Evolutionary conservation across 2,888 invertebrate genomes (phyloP).

Genomic region (Oscheius sp.): DNA sequence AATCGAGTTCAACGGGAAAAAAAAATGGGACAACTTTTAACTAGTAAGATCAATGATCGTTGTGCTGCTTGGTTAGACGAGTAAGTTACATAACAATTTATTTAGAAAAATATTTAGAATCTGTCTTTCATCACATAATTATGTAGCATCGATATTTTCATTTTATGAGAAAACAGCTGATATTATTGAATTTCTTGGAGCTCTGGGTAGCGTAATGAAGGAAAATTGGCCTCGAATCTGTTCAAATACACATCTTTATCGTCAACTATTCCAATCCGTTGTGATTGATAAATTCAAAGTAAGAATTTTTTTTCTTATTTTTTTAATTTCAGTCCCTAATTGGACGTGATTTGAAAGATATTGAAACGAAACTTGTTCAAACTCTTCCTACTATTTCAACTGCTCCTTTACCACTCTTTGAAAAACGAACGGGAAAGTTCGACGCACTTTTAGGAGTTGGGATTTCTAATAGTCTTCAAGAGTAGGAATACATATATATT

Average conservation of each 20-base stretch:
- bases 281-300: conserved; percentile 47
- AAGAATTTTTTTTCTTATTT: not conserved
- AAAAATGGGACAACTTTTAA: conserved; percentile 22
- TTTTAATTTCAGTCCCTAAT: conserved; percentile 17
- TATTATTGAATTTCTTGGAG: conserved; percentile 62
- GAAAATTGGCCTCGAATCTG: conserved; percentile 58
- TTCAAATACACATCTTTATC: conserved; percentile 43
- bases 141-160: conserved; percentile 57
- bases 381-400: not conserved
- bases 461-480: conserved; percentile 54
- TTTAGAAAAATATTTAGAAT: conserved; percentile 42
- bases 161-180: conserved; percentile 62
- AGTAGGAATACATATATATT: conserved; percentile 30
- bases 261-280: conserved; percentile 38
- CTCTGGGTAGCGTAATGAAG: conserved; percentile 52
- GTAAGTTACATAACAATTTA: not conserved
- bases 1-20: conserved; percentile 24
- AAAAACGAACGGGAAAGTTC: conserved; percentile 54
- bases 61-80: conserved; percentile 26
- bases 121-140: conserved; percentile 47
- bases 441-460: conserved; percentile 58
- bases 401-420: conserved; percentile 54
- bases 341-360: conserved; percentile 9
- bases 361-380: conserved; percentile 19
- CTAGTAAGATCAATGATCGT: conserved; percentile 29